A percentile compares a stretch with the other conserved stretches of the same genome.
These are phyloP conservation scores for Megamerina dolium DNA, from an alignment of 2,888 invertebrate genomes.

Conservation along the genomic window DNA sequence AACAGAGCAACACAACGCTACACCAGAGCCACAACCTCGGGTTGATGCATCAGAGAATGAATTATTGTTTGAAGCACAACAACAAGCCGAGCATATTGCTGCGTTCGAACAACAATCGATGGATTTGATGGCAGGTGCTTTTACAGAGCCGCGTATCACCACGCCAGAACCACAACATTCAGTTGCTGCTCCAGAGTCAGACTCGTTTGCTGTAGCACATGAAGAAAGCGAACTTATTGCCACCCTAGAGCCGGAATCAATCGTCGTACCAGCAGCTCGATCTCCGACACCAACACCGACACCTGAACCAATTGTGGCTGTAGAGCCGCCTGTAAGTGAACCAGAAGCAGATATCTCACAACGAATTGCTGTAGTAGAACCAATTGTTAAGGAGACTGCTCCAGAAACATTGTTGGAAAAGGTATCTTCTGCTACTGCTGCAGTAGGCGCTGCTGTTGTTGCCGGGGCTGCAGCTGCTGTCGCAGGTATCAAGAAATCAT, in stretches of 20 bases:
- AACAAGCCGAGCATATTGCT: neutral
- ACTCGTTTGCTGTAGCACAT: no score
- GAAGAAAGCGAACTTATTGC: no score
- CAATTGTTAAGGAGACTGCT: no score
- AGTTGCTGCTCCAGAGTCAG: neutral
- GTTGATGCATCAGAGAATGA: conserved; percentile 6
- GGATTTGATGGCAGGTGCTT: neutral
- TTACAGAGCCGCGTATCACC: no score
- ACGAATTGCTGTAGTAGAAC: no score
- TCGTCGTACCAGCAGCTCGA: neutral
- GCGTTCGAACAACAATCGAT: neutral
- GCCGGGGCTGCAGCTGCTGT: conserved; percentile 13
- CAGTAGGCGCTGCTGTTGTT: conserved; percentile 14
- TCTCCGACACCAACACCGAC: neutral
- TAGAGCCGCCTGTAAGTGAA: no score
- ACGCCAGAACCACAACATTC: neutral
- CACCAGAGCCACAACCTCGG: conserved; percentile 6
- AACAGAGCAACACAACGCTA: no score
- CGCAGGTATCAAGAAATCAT: conserved; percentile 5
- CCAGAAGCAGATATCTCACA: no score
- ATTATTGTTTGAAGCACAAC: neutral
- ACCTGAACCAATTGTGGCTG: no score
- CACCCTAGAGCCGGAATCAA: neutral
- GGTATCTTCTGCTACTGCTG: conserved; percentile 15
- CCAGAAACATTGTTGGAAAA: no score